Evolutionary conservation across 1,140 invertebrate genomes (phyloP).

Genomic region (Drosophila lacertosa): DNA sequence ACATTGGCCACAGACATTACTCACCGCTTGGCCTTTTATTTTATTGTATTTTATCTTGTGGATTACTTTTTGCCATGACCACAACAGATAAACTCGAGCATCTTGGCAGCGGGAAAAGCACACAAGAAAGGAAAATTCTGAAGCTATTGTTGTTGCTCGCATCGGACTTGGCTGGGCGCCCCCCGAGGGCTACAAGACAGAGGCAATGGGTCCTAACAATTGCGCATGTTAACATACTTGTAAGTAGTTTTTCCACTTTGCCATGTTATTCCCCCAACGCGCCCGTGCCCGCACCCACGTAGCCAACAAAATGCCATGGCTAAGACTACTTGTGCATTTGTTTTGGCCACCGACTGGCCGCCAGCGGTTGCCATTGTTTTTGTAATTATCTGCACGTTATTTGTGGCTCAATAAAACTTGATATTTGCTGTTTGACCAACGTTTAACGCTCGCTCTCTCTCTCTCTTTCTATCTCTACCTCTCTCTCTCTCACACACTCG

Average conservation of each 20-base stretch:
- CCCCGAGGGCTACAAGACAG: slow-evolving; percentile 62
- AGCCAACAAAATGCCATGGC: not conserved
- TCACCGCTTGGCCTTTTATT: slow-evolving; percentile 80
- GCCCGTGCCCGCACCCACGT: not conserved
- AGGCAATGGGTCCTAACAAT: slow-evolving; percentile 61
- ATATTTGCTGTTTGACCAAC: slow-evolving; percentile 73
- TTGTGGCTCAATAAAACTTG: slow-evolving; percentile 83
- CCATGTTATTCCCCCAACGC: slow-evolving; percentile 48
- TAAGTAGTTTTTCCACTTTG: slow-evolving; percentile 83
- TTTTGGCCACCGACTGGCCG: slow-evolving; percentile 57
- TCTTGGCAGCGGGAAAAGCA: slow-evolving; percentile 54
- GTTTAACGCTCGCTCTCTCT: slow-evolving; percentile 44
- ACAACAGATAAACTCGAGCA: slow-evolving; percentile 81
- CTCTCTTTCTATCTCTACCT: too few relatives aligned
- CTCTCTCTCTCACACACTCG: too few relatives aligned
- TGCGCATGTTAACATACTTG: slow-evolving; percentile 83
- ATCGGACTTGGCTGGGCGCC: slow-evolving; percentile 32
- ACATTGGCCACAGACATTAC: slow-evolving; percentile 59
- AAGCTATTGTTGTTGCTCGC: slow-evolving; percentile 54
- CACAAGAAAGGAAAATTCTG: slow-evolving; percentile 62
- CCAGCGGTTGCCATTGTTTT: slow-evolving; percentile 71
- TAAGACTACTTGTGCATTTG: slow-evolving; percentile 57
- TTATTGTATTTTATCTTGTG: slow-evolving; percentile 83
- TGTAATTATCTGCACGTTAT: slow-evolving; percentile 83
- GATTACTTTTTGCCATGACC: slow-evolving; percentile 82